Evolutionary conservation across 2,888 invertebrate genomes (phyloP).

Genomic region (Bellardia bayeri): DNA sequence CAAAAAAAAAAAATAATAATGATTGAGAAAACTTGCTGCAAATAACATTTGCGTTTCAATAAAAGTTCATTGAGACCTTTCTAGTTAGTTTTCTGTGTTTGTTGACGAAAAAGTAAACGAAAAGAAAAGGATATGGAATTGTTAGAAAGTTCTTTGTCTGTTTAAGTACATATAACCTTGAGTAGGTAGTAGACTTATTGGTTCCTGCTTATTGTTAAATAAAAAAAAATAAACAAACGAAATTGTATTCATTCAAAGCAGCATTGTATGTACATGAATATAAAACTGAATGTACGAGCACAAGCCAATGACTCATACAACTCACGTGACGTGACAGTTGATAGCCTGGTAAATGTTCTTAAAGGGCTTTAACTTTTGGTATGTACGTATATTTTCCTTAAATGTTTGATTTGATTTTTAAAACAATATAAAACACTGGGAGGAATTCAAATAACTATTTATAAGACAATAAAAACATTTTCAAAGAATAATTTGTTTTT

Average conservation of each 20-base stretch:
- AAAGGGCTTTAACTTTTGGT: neutral
- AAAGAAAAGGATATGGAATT: neutral
- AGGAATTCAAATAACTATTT: too few relatives aligned
- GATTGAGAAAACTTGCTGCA: neutral
- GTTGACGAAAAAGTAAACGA: neutral
- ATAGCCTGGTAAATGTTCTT: neutral
- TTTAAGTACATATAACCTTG: neutral
- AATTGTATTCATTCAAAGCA: neutral
- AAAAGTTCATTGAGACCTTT: neutral
- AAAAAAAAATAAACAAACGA: neutral
- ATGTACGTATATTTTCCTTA: neutral
- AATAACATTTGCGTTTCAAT: neutral
- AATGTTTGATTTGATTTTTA: neutral
- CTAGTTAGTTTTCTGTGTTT: neutral
- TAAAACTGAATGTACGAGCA: neutral
- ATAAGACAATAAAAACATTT: too few relatives aligned
- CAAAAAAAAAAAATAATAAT: neutral
- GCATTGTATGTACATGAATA: neutral
- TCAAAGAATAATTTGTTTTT: too few relatives aligned
- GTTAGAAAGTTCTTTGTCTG: slow-evolving; percentile 15
- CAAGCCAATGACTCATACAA: slow-evolving; percentile 19
- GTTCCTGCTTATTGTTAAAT: neutral
- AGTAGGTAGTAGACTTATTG: neutral
- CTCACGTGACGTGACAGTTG: neutral
- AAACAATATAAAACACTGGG: too few relatives aligned